Conservation (phyloP, 2,797 vertebrate genomes). For the Esox masquinongy region DNA sequence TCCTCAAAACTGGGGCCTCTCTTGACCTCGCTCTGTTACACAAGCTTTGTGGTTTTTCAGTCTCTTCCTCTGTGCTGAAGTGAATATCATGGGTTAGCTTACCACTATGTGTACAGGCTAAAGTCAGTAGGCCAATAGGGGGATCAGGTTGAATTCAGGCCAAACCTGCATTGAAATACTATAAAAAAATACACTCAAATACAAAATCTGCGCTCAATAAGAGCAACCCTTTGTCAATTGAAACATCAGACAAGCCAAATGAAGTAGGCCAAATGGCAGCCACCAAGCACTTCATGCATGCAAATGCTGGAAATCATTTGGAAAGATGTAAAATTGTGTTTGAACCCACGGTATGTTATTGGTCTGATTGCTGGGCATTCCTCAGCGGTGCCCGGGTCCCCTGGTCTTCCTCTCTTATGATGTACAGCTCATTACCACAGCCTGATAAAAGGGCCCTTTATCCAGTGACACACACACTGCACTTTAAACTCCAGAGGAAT, state of each 20-base stretch:
- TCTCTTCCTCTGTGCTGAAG: not conserved
- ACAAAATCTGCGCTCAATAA: not conserved
- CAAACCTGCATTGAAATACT: not conserved
- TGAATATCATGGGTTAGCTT: not conserved
- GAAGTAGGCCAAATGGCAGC: no score
- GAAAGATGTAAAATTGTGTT: not conserved
- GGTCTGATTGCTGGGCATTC: constrained; percentile 65
- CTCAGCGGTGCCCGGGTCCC: constrained; percentile 34
- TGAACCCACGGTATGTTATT: constrained; percentile 25
- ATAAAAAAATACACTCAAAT: not conserved
- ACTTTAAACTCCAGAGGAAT: constrained; percentile 66
- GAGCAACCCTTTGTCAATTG: no score
- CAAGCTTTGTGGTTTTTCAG: not conserved
- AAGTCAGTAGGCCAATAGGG: not conserved
- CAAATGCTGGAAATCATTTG: no score
- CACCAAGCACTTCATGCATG: no score
- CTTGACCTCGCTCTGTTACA: not conserved
- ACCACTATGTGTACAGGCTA: not conserved
- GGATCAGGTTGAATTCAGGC: not conserved
- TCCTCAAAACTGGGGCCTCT: not conserved
- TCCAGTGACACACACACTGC: constrained; percentile 37
- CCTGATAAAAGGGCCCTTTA: constrained; percentile 68
- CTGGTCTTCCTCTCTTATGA: constrained; percentile 48
- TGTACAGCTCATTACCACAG: constrained; percentile 66
- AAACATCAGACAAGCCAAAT: no score